A percentile compares a stretch with the other conserved stretches of the same genome.
phyloP scores from a whole-genome alignment of 2,888 invertebrate genomes.

The Microchrysa polita region DNA sequence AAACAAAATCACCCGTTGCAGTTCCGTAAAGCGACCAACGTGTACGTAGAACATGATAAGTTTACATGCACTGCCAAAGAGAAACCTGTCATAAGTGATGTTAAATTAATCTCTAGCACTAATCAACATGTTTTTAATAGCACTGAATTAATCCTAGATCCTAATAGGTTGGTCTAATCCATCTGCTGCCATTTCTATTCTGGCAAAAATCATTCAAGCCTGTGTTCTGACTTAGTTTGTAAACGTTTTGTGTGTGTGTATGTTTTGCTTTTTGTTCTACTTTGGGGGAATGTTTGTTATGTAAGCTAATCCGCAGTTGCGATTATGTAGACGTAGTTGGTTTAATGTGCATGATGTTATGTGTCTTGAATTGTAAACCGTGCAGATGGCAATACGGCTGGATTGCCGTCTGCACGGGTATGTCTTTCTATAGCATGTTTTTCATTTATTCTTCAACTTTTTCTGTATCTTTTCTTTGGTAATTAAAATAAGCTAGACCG shows the following conservation, averaged over 20 bases:
- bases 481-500: too few species aligned
- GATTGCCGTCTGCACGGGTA: too few species aligned
- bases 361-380: too few species aligned
- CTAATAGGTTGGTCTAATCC: conserved; percentile 61
- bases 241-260: conserved; percentile 1
- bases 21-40: conserved; percentile 66
- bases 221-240: neutral
- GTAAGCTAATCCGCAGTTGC: neutral
- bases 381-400: too few species aligned
- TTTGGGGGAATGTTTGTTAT: conserved; percentile 18
- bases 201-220: neutral
- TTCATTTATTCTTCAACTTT: too few species aligned
- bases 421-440: too few species aligned
- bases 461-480: too few species aligned
- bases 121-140: conserved; percentile 67
- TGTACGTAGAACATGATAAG: conserved; percentile 54
- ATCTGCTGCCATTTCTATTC: conserved; percentile 30
- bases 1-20: conserved; percentile 70
- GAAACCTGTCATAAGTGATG: conserved; percentile 66
- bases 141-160: conserved; percentile 60
- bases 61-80: conserved; percentile 54
- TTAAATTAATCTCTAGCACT: conserved; percentile 68
- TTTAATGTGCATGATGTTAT: too few species aligned
- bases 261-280: conserved; percentile 14
- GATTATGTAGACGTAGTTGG: too few species aligned